Conservation (phyloP, 2,888 invertebrate species). For the Thymelicus lineola region DNA sequence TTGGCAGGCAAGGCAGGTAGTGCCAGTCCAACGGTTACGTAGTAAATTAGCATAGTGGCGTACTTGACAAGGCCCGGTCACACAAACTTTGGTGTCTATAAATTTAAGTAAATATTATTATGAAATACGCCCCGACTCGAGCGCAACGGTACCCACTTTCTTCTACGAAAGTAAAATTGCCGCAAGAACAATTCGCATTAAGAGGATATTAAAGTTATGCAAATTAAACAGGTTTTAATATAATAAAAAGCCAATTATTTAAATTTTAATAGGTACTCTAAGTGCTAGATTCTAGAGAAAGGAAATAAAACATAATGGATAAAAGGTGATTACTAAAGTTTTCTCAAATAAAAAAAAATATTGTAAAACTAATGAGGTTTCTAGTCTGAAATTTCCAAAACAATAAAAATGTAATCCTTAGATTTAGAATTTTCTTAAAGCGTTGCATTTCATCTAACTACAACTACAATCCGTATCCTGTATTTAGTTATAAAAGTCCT, state of each 20-base stretch:
- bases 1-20: no score
- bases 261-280: background rate
- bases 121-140: background rate
- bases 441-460: no score
- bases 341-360: no score
- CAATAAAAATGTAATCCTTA: no score
- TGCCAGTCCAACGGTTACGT: background rate
- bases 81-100: conserved; percentile 14
- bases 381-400: no score
- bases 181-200: conserved; percentile 25
- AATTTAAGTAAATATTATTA: conserved; percentile 20
- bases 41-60: conserved; percentile 16
- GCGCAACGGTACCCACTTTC: conserved; percentile 20
- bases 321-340: no score
- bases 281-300: background rate
- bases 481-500: conserved; percentile 25
- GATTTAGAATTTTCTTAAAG: no score
- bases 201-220: conserved; percentile 19
- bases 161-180: conserved; percentile 25
- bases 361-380: no score
- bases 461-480: background rate
- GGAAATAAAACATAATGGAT: no score
- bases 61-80: background rate
- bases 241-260: conserved; percentile 16
- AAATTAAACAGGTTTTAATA: conserved; percentile 18